Evolutionary conservation across 2,113 vertebrate species (phyloP).

Genomic region (Azemiops feae): DNA sequence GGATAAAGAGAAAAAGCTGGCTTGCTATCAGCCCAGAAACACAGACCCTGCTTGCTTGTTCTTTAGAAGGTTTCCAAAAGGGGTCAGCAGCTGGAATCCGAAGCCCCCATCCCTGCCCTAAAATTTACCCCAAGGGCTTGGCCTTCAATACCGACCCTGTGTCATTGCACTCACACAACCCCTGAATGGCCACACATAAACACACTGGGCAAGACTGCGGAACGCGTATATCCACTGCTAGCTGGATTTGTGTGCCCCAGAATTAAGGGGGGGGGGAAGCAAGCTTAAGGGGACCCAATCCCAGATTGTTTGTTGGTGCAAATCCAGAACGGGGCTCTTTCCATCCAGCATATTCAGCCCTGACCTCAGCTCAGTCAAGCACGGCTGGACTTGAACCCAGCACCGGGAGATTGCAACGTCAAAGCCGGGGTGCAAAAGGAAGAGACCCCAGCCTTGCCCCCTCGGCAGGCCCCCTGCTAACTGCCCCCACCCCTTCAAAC

Average conservation of each 20-base stretch:
- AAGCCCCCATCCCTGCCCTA: too few relatives aligned
- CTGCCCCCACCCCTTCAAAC: not conserved
- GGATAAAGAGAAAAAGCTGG: not conserved
- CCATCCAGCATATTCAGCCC: not conserved
- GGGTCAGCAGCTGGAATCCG: too few relatives aligned
- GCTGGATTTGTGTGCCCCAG: not conserved
- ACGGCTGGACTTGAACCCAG: not conserved
- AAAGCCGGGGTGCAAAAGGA: not conserved
- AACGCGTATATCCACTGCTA: not conserved
- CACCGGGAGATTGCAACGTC: not conserved
- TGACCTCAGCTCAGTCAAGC: not conserved
- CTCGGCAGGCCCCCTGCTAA: not conserved
- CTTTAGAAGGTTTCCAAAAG: not conserved
- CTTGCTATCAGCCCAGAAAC: not conserved
- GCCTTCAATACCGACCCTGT: too few relatives aligned
- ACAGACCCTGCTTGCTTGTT: not conserved
- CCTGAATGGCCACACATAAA: too few relatives aligned
- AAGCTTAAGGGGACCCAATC: not conserved
- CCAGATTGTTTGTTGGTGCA: not conserved
- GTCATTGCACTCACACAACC: too few relatives aligned
- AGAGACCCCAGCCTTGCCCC: not conserved
- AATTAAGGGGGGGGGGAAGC: not conserved
- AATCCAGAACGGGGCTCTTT: not conserved
- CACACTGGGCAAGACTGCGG: too few relatives aligned
- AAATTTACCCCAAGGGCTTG: too few relatives aligned